phyloP scores from a whole-genome alignment of 2,888 invertebrate genomes.

The Acronicta psi region DNA sequence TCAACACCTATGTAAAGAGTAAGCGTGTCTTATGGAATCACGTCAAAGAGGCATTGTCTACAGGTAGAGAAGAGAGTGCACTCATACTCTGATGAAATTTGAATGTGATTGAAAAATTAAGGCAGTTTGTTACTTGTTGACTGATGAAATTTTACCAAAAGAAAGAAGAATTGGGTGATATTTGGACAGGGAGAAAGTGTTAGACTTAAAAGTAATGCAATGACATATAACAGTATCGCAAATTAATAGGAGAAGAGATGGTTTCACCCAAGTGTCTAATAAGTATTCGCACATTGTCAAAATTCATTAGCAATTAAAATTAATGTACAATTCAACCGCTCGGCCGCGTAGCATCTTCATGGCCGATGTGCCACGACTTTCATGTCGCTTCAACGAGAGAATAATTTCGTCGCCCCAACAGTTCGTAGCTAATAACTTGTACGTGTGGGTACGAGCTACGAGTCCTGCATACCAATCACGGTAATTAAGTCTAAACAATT shows the following conservation, averaged over 20 bases:
- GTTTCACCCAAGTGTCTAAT: not conserved
- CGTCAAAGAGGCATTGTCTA: not conserved
- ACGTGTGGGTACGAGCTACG: constrained; percentile 67
- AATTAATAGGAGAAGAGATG: too few relatives aligned
- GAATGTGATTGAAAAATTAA: too few relatives aligned
- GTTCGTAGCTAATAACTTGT: constrained; percentile 64
- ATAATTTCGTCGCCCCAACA: constrained; percentile 22
- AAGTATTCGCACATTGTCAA: constrained; percentile 14
- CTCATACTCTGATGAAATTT: too few relatives aligned
- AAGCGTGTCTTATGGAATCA: not conserved
- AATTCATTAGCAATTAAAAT: constrained; percentile 45
- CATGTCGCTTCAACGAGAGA: constrained; percentile 37
- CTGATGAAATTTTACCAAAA: too few relatives aligned
- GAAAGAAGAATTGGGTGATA: too few relatives aligned
- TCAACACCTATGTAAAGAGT: too few relatives aligned
- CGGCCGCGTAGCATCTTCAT: constrained; percentile 43
- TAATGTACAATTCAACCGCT: constrained; percentile 44
- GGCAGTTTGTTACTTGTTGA: not conserved
- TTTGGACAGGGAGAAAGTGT: too few relatives aligned
- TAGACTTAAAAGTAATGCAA: too few relatives aligned
- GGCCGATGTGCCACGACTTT: constrained; percentile 51
- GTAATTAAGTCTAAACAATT: constrained; percentile 71
- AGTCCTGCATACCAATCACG: constrained; percentile 72
- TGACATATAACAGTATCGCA: too few relatives aligned
- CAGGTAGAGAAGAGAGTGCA: too few relatives aligned